Percentiles rank a stretch among this genome's conserved stretches.
Evolutionary conservation across 2,888 invertebrate species (phyloP).

Genomic region (Acheta domesticus): DNA sequence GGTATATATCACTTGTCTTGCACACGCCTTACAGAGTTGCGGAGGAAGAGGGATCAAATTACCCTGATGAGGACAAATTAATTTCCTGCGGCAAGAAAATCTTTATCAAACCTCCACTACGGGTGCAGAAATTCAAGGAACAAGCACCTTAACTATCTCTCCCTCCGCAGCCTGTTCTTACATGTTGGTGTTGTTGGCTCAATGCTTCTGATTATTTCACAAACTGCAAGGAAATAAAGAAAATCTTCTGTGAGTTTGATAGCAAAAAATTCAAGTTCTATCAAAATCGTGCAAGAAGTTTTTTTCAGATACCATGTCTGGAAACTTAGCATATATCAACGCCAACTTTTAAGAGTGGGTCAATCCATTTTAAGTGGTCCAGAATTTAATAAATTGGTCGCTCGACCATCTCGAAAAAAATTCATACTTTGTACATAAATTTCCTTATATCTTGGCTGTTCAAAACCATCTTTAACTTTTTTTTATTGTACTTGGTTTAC

Average conservation of each 20-base stretch:
- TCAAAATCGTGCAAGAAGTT: constrained; percentile 20
- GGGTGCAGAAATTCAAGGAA: constrained; percentile 41
- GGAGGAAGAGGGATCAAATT: constrained; percentile 40
- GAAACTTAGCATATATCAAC: constrained; percentile 26
- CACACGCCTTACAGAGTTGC: constrained; percentile 41
- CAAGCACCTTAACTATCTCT: constrained; percentile 40
- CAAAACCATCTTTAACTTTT: no score
- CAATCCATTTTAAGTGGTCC: no score
- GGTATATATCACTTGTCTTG: constrained; percentile 42
- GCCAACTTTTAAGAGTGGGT: no score
- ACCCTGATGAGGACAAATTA: constrained; percentile 40
- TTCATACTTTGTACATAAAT: no score
- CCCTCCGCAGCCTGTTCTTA: constrained; percentile 42
- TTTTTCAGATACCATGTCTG: constrained; percentile 10
- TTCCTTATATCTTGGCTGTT: no score
- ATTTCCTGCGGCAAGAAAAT: constrained; percentile 41
- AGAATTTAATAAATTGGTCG: no score
- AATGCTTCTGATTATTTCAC: constrained; percentile 39
- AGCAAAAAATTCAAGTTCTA: constrained; percentile 19
- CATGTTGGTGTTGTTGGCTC: constrained; percentile 43
- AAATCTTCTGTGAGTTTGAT: neutral
- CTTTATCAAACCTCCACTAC: constrained; percentile 40
- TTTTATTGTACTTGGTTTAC: no score
- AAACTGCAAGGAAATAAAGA: constrained; percentile 30
- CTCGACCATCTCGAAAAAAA: no score